Base-by-base conservation (phyloP, 1,140 invertebrate genomes). In the Platyscapa corneri region DNA sequence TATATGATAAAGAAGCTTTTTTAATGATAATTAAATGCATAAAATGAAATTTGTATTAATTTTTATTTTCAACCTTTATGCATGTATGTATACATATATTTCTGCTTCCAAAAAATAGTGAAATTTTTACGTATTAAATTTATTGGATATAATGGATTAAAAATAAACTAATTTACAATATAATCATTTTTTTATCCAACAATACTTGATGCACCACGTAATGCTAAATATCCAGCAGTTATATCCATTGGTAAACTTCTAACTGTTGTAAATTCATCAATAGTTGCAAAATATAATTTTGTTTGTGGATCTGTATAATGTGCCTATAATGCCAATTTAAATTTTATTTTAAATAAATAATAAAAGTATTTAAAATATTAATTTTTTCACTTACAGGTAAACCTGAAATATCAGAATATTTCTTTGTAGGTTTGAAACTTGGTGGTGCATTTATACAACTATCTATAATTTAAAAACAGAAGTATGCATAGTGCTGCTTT, bases 381-480 rank as follows among this genome's bases (percentile, higher is more conserved):
- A 60, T 60, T 23, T 60, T 23, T 60, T 60, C 10, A 93, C 94
- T 93, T 93, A 96, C 96, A 78, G 95, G 95, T 79, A 98, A 90
- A 1, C 98, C 98, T 88, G 97, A 98, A 81, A 98, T 96, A 91
- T 99, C 98, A 0, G 98, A 98, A 93, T 98, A 98, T 90, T 98
- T 98, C 91, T 98, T 98, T 3, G 97, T 95, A 39, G 98, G 98
- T 91, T 96, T 96, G 88, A 98, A 97, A 83, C 97, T 97, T 60
- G 97, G 97, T 32, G 97, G 97, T 53, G 97, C 97, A 94, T 98
- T 98, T 85, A 99, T 96, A 65, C 95, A 95, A 90, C 96, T 96
- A 92, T 97, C 96, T 97, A 90, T 82, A 95, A 89, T 86, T 88
- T 87, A 89, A 83, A 89, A 87, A 79, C 49, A 30, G 8, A 72